Percentiles rank a stretch among this genome's conserved stretches.
phyloP scores from a whole-genome alignment of 1,140 invertebrate genomes.

The Charaxes varanes region DNA sequence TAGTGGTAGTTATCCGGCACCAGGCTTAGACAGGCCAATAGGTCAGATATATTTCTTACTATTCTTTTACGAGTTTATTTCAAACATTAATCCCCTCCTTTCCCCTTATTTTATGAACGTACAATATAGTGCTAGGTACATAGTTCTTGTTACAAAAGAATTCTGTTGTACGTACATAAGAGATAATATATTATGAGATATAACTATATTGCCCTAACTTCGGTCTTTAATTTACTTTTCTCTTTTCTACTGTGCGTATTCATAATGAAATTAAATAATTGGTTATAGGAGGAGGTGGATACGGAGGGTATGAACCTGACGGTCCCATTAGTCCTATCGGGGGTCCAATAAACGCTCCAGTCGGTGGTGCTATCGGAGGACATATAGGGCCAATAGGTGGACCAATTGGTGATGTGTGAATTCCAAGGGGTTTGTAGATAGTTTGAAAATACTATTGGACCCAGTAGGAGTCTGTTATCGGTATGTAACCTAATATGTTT shows the following conservation, averaged over 20 bases:
- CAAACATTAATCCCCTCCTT: background rate
- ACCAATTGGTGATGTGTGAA: slow-evolving; percentile 39
- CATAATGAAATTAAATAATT: background rate
- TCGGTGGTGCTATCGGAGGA: slow-evolving; percentile 25
- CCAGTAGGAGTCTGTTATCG: too few relatives aligned
- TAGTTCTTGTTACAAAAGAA: background rate
- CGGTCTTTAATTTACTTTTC: too few relatives aligned
- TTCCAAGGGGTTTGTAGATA: too few relatives aligned
- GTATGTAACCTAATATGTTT: too few relatives aligned
- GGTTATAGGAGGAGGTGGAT: slow-evolving; percentile 27
- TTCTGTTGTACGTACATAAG: background rate
- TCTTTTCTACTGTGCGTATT: too few relatives aligned
- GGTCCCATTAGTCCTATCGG: slow-evolving; percentile 43
- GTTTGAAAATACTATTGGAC: too few relatives aligned
- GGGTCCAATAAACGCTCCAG: slow-evolving; percentile 25
- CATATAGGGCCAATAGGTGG: slow-evolving; percentile 46
- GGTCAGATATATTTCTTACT: slow-evolving; percentile 25
- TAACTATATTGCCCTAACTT: too few relatives aligned
- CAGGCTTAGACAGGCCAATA: slow-evolving; percentile 51
- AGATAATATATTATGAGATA: too few relatives aligned
- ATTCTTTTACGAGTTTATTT: background rate
- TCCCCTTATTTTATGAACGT: too few relatives aligned
- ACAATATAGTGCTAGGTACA: too few relatives aligned
- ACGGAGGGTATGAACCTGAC: slow-evolving; percentile 53
- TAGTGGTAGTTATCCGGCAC: slow-evolving; percentile 48